Evolutionary conservation across 2,888 invertebrate species (phyloP).

Genomic region (Serripes groenlandicus): DNA sequence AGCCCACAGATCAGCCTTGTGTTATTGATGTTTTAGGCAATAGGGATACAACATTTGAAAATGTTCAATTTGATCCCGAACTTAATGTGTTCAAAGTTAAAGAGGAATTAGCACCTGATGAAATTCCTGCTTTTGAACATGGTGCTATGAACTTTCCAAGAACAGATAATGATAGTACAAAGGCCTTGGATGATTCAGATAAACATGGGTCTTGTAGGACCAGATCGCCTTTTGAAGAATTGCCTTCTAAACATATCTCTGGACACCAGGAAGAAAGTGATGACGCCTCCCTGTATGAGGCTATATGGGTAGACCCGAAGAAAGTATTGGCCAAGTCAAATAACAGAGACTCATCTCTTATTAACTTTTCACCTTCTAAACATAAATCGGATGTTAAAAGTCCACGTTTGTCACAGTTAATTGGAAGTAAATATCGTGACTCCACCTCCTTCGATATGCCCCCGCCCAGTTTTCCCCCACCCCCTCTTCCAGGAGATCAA

Average conservation of each 20-base stretch:
- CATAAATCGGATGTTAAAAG: neutral
- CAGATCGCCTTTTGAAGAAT: neutral
- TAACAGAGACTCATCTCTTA: slow-evolving; percentile 42
- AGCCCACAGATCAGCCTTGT: neutral
- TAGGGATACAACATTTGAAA: slow-evolving; percentile 36
- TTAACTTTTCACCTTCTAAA: slow-evolving; percentile 51
- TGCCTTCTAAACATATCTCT: neutral
- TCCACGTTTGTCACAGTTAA: slow-evolving; percentile 1
- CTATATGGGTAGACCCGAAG: slow-evolving; percentile 60
- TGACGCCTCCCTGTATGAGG: slow-evolving; percentile 55
- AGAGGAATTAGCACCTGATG: slow-evolving; percentile 9
- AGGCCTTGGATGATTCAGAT: neutral
- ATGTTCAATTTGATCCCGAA: slow-evolving; percentile 47
- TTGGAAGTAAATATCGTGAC: slow-evolving; percentile 7
- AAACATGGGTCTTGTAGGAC: neutral
- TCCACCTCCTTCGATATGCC: slow-evolving; percentile 63
- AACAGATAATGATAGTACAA: neutral
- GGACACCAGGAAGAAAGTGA: neutral
- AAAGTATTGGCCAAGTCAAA: neutral
- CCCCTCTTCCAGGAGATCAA: slow-evolving; percentile 57
- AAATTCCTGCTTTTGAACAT: neutral
- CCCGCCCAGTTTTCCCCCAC: slow-evolving; percentile 66
- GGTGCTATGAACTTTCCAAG: neutral
- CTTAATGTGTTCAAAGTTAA: slow-evolving; percentile 8
- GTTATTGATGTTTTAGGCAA: neutral